Base-by-base conservation (phyloP, 2,113 vertebrate genomes). In the Callopanchax toddi region DNA sequence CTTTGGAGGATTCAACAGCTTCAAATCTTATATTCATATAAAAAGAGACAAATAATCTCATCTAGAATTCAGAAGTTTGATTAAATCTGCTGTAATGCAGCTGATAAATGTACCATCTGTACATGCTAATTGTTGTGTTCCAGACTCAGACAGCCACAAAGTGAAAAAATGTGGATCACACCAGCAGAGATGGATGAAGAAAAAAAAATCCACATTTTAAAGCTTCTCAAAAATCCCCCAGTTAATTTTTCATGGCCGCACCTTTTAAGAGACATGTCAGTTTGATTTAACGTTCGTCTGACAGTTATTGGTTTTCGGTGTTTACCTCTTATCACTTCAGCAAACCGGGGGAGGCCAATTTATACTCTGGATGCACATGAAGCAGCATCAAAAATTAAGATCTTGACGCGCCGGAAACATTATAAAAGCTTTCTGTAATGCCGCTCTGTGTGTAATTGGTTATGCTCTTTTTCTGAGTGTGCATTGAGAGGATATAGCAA, bases 221-320 rank as follows among this genome's bases (percentile, higher is more conserved):
- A 66, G 76, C 79, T 66, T 73, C 61, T 79, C 63, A 68, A 87
- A 85, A 89, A 77, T 57, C 57, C 63, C 17, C 65, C 70, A 65
- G 79, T 90, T 82, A 82, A 89, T 89, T 89, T 91, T 90, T 91
- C 72, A 91, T 89, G 78, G 78, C 74, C 32, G 20, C 66, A 84
- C 83, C 86, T 89, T 91, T 87, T 85, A 85, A 87, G 87, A 88
- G 85, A 80, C 72, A 78, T 74, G 90, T 90, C 89, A 89, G 86
- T 77, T 87, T 81, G 87, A 86, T 86, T 89, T 91, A 87, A 88
- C 72, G 81, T 88, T 83, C 20, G 7, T 42, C 67, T 89, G 89
- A 88, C 84, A 86, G 86, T 88, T 90, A 91, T 91, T 91, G 89
- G 89, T 83, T 88, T 91, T 88, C 74, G 76, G 82, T 90, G 91